These are phyloP conservation scores for Heliconius sara DNA, from an alignment of 2,888 invertebrate genomes.

Conservation along the genomic window DNA sequence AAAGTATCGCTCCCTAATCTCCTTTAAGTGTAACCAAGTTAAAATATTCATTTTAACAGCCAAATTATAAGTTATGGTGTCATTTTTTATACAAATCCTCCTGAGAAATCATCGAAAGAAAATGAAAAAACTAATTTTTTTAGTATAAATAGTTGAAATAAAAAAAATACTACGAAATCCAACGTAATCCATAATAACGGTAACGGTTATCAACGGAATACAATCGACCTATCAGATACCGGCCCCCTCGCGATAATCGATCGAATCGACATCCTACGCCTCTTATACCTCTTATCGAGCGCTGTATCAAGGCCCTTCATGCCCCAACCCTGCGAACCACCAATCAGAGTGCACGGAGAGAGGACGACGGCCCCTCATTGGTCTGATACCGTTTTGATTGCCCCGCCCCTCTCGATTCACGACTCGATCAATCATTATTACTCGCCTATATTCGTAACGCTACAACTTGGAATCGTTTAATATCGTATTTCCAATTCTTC, in stretches of 20 bases:
- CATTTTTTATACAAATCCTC: slow-evolving; percentile 42
- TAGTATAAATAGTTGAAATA: no score
- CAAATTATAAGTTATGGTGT: slow-evolving; percentile 60
- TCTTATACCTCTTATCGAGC: slow-evolving; percentile 75
- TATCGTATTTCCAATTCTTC: slow-evolving; percentile 28
- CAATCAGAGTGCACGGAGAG: slow-evolving; percentile 67
- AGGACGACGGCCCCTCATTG: slow-evolving; percentile 69
- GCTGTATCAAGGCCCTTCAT: slow-evolving; percentile 78
- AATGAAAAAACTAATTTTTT: background rate
- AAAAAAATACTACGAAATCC: background rate
- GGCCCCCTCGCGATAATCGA: slow-evolving; percentile 67
- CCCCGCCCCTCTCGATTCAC: slow-evolving; percentile 80
- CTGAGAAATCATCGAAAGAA: background rate
- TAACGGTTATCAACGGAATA: slow-evolving; percentile 30
- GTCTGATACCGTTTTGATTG: slow-evolving; percentile 81
- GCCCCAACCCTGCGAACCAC: slow-evolving; percentile 72
- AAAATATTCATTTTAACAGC: slow-evolving; percentile 68
- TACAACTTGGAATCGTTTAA: slow-evolving; percentile 58
- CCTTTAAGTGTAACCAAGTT: slow-evolving; percentile 68
- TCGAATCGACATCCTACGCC: slow-evolving; percentile 77
- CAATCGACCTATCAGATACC: slow-evolving; percentile 45
- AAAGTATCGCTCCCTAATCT: slow-evolving; percentile 74
- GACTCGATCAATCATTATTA: slow-evolving; percentile 81
- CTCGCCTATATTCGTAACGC: slow-evolving; percentile 67
- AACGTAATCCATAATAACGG: background rate